Conservation (phyloP, 30 jellyfish, hydroid and myxozoan genomes). For the Cassiopea xamachana region DNA sequence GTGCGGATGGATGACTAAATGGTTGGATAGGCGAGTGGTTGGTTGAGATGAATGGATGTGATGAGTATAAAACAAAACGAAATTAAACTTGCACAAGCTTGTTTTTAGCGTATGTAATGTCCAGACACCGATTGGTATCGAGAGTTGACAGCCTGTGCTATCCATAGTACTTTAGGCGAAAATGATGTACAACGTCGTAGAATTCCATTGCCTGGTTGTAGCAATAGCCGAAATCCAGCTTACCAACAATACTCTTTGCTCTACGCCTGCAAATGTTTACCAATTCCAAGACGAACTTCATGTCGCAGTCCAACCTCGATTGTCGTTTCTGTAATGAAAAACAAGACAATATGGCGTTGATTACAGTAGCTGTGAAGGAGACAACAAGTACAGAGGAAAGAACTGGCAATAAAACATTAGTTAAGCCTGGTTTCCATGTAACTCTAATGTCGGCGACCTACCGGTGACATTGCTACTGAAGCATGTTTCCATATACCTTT, state of each 20-base stretch:
- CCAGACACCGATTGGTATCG: background rate
- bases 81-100: background rate
- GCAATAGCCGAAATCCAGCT: conserved; percentile 13
- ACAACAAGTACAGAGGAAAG: no score
- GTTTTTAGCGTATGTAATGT: background rate
- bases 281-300: background rate
- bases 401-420: no score
- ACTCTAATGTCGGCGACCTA: no score
- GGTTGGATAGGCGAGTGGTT: no score
- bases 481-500: no score
- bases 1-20: no score
- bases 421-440: no score
- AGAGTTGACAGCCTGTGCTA: background rate
- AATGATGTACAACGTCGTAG: conserved; percentile 29
- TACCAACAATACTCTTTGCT: conserved; percentile 23
- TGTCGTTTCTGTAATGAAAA: conserved; percentile 28
- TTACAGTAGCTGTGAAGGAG: no score
- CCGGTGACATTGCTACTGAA: no score
- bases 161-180: conserved; percentile 28
- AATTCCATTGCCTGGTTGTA: background rate
- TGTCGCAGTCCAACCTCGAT: conserved; percentile 43
- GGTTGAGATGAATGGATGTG: no score
- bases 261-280: conserved; percentile 11
- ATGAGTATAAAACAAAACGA: background rate
- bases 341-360: background rate